These are phyloP conservation scores for Pluvialis apricaria DNA, from an alignment of 2,113 vertebrate species.

Conservation along the genomic window DNA sequence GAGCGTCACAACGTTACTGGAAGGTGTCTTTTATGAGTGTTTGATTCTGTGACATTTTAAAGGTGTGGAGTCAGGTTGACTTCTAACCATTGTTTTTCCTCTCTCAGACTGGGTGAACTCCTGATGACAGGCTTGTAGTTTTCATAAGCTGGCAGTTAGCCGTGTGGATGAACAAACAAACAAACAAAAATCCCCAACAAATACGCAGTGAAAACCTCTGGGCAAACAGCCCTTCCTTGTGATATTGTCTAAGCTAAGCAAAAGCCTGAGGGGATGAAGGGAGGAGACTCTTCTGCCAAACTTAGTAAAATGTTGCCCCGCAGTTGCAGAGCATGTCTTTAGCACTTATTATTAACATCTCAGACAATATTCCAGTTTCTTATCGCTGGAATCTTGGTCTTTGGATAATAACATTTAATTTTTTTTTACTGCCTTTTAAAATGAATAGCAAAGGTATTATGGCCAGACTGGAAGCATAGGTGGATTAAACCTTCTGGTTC, in stretches of 20 bases:
- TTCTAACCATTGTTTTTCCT: constrained; percentile 10
- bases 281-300: constrained; percentile 17
- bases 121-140: constrained; percentile 47
- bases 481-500: not conserved
- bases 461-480: not conserved
- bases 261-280: constrained; percentile 35
- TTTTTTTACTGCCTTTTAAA: not conserved
- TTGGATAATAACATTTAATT: not conserved
- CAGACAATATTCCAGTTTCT: not conserved
- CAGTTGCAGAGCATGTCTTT: not conserved
- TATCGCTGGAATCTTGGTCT: constrained; percentile 31
- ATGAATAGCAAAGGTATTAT: not conserved
- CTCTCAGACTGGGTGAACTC: constrained; percentile 8
- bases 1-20: not conserved
- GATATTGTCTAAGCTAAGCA: constrained; percentile 60
- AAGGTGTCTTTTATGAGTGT: not conserved
- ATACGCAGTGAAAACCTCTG: constrained; percentile 52
- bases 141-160: constrained; percentile 23
- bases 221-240: constrained; percentile 62
- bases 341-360: not conserved
- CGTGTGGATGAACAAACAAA: constrained; percentile 48
- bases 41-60: not conserved
- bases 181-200: constrained; percentile 57
- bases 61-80: not conserved
- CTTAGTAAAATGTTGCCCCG: not conserved